Conservation (phyloP, 30 jellyfish, hydroid and myxozoan species). For the Aurelia aurita complex sp. Pacific region DNA sequence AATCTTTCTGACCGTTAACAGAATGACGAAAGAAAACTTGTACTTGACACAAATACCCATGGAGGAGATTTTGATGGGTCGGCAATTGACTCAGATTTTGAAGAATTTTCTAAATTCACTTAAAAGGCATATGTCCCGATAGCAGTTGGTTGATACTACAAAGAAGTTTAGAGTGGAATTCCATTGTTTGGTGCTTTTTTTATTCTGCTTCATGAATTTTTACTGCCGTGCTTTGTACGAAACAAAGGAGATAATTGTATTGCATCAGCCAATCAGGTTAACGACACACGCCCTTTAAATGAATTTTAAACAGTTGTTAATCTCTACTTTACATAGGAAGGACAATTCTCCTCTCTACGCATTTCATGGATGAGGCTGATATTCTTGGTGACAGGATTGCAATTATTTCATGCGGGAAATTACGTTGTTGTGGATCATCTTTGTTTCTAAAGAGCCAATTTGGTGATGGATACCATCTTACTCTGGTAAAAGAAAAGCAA, state of each 20-base stretch:
- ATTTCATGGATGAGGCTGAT: conserved; percentile 99
- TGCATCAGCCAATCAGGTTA: no score
- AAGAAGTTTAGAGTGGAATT: no score
- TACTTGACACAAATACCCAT: no score
- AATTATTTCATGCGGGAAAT: conserved; percentile 88
- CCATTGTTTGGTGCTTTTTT: no score
- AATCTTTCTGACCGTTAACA: no score
- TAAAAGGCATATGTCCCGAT: neutral
- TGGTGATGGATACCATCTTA: conserved; percentile 95
- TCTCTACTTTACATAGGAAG: conserved; percentile 56
- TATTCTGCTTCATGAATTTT: no score
- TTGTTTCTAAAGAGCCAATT: conserved; percentile 74
- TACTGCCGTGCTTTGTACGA: no score
- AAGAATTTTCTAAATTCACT: neutral
- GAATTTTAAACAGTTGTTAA: neutral
- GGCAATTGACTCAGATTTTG: neutral
- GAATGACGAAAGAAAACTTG: no score
- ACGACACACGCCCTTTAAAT: neutral
- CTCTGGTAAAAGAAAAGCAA: conserved; percentile 74
- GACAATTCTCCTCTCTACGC: conserved; percentile 92
- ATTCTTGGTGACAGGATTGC: conserved; percentile 96
- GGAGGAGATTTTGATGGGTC: no score
- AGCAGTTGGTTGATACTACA: neutral
- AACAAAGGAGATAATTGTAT: no score
- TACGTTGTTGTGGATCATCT: conserved; percentile 93